Evolutionary conservation across 2,113 vertebrate genomes (phyloP).

Genomic region (Neotragus moschatus): DNA sequence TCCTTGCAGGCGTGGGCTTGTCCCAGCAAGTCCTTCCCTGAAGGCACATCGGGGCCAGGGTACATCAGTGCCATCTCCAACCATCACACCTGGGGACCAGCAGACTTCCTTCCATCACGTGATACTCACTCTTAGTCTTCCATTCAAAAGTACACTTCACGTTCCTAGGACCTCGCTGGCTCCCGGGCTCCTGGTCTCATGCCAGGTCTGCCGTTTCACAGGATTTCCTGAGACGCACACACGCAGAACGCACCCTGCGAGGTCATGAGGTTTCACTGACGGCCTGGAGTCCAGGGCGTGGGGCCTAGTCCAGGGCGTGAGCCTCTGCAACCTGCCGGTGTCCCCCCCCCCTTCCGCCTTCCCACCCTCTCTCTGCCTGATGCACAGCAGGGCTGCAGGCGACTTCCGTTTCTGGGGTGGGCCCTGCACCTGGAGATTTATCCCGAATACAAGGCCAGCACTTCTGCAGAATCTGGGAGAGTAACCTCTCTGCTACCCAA

Average conservation of each 20-base stretch:
- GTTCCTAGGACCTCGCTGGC: background rate
- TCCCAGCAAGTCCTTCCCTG: background rate
- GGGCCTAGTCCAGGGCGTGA: rapidly evolving
- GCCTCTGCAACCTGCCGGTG: rapidly evolving
- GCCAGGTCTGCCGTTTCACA: background rate
- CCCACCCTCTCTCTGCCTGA: background rate
- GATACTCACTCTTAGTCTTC: background rate
- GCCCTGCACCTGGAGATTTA: background rate
- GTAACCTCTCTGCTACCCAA: background rate
- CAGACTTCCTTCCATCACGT: background rate
- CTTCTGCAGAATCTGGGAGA: background rate
- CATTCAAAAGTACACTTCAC: background rate
- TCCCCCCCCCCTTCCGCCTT: too few relatives aligned
- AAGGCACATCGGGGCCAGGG: background rate
- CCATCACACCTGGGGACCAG: too few relatives aligned
- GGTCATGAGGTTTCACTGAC: background rate
- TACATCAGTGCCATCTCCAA: background rate
- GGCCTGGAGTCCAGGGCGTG: background rate
- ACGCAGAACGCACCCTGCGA: rapidly evolving
- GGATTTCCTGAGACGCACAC: background rate
- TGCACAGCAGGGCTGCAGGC: rapidly evolving
- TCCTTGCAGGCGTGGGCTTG: background rate
- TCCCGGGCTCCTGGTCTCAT: background rate
- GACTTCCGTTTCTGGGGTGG: background rate
- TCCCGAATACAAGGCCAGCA: background rate